Percentiles rank a stretch among this genome's conserved stretches.
Conservation (phyloP, 2,888 invertebrate genomes). For the Trachelus tabidus region DNA sequence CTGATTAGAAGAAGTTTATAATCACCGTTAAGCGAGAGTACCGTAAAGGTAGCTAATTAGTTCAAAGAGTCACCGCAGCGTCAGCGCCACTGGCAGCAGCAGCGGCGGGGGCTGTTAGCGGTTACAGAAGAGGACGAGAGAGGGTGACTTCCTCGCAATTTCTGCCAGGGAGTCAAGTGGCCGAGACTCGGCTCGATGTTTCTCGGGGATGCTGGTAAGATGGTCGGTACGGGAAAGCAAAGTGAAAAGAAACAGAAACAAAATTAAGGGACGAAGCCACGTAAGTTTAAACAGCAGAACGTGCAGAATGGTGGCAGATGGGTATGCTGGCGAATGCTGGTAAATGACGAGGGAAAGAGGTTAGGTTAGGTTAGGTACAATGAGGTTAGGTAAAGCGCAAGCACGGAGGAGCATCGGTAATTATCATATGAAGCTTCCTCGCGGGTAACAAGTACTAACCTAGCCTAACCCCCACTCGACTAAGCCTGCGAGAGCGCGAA, state of each 20-base stretch:
- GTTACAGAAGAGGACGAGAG: not conserved
- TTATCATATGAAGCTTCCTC: conserved; percentile 32
- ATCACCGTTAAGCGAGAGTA: not conserved
- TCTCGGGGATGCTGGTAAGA: not conserved
- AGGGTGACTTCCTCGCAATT: not conserved
- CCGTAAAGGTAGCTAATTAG: not conserved
- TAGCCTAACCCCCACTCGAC: conserved; percentile 24
- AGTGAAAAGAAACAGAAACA: not conserved
- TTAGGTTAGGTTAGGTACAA: not conserved
- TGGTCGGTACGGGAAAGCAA: not conserved
- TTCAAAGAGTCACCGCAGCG: not conserved
- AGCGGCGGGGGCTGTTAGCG: not conserved
- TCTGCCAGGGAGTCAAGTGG: not conserved
- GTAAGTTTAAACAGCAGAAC: not conserved
- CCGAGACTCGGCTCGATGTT: not conserved
- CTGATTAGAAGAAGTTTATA: not conserved
- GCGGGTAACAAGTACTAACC: conserved; percentile 38
- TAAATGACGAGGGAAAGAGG: not conserved
- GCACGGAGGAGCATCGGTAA: conserved; percentile 34
- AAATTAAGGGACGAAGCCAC: conserved; percentile 1
- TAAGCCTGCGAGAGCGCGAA: conserved; percentile 1
- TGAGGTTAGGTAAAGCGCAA: not conserved
- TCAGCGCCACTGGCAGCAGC: not conserved
- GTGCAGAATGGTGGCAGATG: not conserved
- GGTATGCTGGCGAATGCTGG: not conserved